A percentile compares a stretch with the other conserved stretches of the same genome.
Evolutionary conservation across 2,888 invertebrate species (phyloP).

Genomic region (Pristionchus japonicus): DNA sequence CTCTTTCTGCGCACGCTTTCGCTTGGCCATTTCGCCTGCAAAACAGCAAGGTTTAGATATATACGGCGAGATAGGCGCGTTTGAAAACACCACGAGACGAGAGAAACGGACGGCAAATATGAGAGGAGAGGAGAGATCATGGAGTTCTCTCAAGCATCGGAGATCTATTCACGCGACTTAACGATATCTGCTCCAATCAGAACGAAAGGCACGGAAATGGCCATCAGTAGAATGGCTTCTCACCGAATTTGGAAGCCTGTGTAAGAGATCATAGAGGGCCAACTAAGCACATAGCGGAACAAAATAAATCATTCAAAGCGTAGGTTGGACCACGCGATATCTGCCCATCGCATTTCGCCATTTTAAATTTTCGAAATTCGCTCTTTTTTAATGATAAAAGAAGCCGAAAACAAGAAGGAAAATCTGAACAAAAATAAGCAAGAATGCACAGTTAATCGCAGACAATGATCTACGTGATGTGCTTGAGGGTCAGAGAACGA

Average conservation of each 20-base stretch:
- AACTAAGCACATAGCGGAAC: background rate
- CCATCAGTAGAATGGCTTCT: background rate
- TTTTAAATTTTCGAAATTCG: too few species aligned
- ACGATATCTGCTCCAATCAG: background rate
- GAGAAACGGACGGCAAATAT: too few species aligned
- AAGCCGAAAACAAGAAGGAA: background rate
- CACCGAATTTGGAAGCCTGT: background rate
- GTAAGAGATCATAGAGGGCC: background rate
- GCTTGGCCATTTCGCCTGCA: background rate
- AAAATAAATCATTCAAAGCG: too few species aligned
- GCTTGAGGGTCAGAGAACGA: background rate
- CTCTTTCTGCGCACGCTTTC: background rate
- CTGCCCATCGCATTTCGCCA: too few species aligned
- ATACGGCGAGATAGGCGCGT: background rate
- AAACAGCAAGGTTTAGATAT: background rate
- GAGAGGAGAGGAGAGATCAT: background rate
- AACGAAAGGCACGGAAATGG: too few species aligned
- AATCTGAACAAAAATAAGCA: too few species aligned
- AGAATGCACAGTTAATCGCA: too few species aligned
- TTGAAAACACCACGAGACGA: background rate
- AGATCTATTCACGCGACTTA: background rate
- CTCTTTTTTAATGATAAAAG: too few species aligned
- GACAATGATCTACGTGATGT: too few species aligned
- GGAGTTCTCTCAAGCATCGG: background rate
- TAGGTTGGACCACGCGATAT: too few species aligned